Base-by-base conservation (phyloP, 2,113 vertebrate genomes). In the Herpetotheres cachinnans region DNA sequence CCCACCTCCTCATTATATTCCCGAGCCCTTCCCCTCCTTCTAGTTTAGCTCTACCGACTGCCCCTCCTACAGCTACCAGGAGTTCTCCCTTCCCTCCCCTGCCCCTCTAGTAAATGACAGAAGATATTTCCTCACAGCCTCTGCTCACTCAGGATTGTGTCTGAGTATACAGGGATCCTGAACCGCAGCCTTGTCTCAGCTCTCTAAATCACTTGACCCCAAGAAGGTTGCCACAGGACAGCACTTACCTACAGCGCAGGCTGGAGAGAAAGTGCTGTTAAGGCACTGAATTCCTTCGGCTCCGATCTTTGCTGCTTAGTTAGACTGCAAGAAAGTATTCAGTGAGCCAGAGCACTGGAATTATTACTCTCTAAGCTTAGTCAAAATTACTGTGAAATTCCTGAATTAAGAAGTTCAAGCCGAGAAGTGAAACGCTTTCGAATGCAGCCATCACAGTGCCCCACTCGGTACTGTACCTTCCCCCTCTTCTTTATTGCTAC, bases 1-100 rank as follows among this genome's bases (percentile, higher is more conserved):
- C 96, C 87, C 93, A 96, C 97, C 95, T 97, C 94, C 93, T 93
- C 96, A 95, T 97, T 97, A 95, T 93, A 93, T 83, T 82, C 78
- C 87, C 4, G 50, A 95, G 91, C 55, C 78, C 82, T 96, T 96
- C 89, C 84, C 96, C 85, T 95, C 97, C 96, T 95, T 89, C 87
- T 73, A 91, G 93, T 93, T 97, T 80, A 97, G 89, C 84, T 70
- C 66, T 61, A 82, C 62, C 86, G 91, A 52, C 89, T 80, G 52
- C 62, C 74, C 91, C 82, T 94, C 93, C 83, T 71, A 73, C 87
- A 95, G 81, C 84, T 82, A 76, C 82, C 63, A 67, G 72, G 80
- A 67, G 5, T 79, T 63, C 71, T 81, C 54, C 47, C 42, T 95
- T 90, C 58, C 49, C 71, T 93, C 83, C 83, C 69, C 79, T 93